phyloP scores from a whole-genome alignment of 2,888 invertebrate genomes.

The Ecdyonurus torrentis region DNA sequence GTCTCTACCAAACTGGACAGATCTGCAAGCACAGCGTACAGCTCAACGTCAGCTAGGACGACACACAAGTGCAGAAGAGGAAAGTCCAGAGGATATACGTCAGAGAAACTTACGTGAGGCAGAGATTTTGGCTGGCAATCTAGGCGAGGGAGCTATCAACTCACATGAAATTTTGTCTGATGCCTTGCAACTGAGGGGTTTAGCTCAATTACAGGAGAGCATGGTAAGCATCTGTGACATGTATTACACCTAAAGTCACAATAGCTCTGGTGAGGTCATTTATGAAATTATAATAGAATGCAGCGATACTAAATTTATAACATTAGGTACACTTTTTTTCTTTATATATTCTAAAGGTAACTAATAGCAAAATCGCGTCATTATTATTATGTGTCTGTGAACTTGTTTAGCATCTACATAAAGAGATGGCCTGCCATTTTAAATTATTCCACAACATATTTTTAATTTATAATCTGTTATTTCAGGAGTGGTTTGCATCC shows the following conservation, averaged over 20 bases:
- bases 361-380: no score
- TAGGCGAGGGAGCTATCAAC: conserved; percentile 73
- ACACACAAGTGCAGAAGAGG: conserved; percentile 39
- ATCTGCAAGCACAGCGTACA: conserved; percentile 35
- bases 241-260: no score
- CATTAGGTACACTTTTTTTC: no score
- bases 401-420: no score
- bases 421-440: no score
- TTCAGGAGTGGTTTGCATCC: conserved; percentile 62
- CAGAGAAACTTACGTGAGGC: conserved; percentile 75
- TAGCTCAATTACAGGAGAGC: conserved; percentile 84
- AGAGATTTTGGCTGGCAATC: conserved; percentile 79
- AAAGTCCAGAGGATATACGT: conserved; percentile 62
- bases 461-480: no score
- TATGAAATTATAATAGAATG: no score
- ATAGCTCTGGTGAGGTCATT: no score
- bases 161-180: conserved; percentile 76
- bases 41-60: conserved; percentile 26
- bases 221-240: conserved; percentile 39
- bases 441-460: no score
- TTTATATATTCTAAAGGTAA: no score
- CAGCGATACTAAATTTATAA: no score
- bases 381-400: no score
- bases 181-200: conserved; percentile 58
- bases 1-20: conserved; percentile 63